These are phyloP conservation scores for Oasisia sp. DNA, from an alignment of 2,888 invertebrate genomes.

Conservation along the genomic window DNA sequence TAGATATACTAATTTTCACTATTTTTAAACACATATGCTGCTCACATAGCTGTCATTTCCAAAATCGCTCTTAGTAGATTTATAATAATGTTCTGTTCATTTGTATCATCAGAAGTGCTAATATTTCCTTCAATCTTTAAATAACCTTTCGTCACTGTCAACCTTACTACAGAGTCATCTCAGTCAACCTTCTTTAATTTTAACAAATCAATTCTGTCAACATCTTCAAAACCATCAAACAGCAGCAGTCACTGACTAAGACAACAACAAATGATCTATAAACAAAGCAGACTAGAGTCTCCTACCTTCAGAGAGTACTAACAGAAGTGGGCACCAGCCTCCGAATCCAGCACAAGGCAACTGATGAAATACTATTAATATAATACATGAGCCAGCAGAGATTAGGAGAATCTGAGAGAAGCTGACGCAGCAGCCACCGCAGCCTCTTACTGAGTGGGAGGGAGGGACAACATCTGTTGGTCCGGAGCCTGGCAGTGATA, in stretches of 20 bases:
- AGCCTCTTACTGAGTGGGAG: neutral
- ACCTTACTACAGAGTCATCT: neutral
- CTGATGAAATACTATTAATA: constrained; percentile 5
- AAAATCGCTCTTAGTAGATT: no score
- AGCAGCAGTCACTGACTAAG: neutral
- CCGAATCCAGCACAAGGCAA: neutral
- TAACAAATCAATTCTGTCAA: neutral
- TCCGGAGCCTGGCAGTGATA: neutral
- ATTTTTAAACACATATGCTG: no score
- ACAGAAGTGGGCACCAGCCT: neutral
- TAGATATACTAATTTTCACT: no score
- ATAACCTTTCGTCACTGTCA: neutral
- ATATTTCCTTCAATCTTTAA: neutral
- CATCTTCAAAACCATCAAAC: neutral
- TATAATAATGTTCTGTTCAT: no score
- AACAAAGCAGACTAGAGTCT: neutral
- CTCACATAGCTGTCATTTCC: no score
- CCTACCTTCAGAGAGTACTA: neutral
- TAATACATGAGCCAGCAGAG: neutral
- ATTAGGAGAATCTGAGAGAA: neutral
- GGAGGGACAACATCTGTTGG: neutral
- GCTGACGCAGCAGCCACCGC: neutral
- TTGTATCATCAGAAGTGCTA: no score
- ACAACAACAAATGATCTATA: neutral
- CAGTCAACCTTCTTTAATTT: neutral